Base-by-base conservation (phyloP, 2,888 invertebrate species). In the Drosophila trichaetosa region DNA sequence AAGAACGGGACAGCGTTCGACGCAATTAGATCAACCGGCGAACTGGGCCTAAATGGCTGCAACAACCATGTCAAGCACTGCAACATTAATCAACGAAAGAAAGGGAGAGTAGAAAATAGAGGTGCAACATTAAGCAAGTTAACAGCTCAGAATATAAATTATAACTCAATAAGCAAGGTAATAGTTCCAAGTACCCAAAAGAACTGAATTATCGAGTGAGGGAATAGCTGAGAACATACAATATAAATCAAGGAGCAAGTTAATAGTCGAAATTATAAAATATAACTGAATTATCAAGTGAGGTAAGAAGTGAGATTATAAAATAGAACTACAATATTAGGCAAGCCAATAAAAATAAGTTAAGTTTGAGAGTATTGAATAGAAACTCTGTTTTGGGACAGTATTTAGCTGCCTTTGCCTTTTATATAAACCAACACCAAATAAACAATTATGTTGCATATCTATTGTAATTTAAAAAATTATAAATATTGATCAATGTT, bases 1-100 rank as follows among this genome's bases (percentile, higher is more conserved):
- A 52, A 58, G 65, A 78, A 78, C 75, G 75, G 59, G 42, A 72
- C 76, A 75, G 65, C 72, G 70, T 72, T 78, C 69, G 68, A 76
- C 63, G 69, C 82, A 80, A 80, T 81, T 79, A 76, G 76, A 81
- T 81, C 76, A 78, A 56, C 66, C 49, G 34, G 56, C 60, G 48
- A 65, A 21, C 11, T 46, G 46, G 29, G 10, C 54, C 49, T 27
- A 31, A 52, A 65, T 60, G 52, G 49, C 29, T n/a, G 13, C 16
- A 40, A 36, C 69, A 51, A 48, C 21, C 40, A 49, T 65, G 42
- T 48, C 53, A 31, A 53, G 24, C 53, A 34, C 31, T 46, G 11
- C 40, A 21, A 13, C 4, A 34, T 34, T 34, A 34, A 34, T 34
- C 34, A 34, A 4, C 13, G 34, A 0, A 10, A 8, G n/a, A 40